Evolutionary conservation across 2,888 invertebrate species (phyloP).

Genomic region (Temnothorax rugatulus): DNA sequence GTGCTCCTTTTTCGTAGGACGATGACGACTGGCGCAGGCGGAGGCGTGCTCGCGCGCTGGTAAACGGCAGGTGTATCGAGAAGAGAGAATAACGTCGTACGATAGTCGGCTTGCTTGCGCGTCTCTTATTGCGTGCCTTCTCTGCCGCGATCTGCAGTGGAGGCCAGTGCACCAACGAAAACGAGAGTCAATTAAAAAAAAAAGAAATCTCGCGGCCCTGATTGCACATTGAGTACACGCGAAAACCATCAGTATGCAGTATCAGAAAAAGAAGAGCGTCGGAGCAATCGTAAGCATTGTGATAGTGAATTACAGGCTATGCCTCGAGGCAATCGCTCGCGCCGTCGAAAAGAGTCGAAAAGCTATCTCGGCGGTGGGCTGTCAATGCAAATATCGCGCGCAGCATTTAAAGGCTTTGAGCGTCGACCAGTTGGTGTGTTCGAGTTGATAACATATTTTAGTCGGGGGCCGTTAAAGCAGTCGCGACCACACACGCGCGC

Average conservation of each 20-base stretch:
- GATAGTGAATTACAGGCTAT: slow-evolving; percentile 24
- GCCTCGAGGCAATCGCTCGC: slow-evolving; percentile 37
- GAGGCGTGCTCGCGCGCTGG: slow-evolving; percentile 55
- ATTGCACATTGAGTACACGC: slow-evolving; percentile 4
- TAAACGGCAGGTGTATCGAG: slow-evolving; percentile 74
- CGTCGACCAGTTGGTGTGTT: slow-evolving; percentile 60
- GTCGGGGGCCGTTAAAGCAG: slow-evolving; percentile 66
- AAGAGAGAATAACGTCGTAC: slow-evolving; percentile 61
- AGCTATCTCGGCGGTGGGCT: slow-evolving; percentile 39
- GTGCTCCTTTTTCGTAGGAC: slow-evolving; percentile 52
- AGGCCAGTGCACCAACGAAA: slow-evolving; percentile 18
- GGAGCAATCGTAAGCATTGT: slow-evolving; percentile 2
- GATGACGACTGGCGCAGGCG: slow-evolving; percentile 61
- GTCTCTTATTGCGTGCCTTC: slow-evolving; percentile 60
- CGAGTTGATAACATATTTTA: slow-evolving; percentile 77
- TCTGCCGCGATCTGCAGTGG: neutral
- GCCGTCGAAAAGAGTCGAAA: slow-evolving; percentile 40
- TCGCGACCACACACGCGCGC: slow-evolving; percentile 72
- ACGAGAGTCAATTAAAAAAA: slow-evolving; percentile 16
- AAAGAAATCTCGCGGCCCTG: slow-evolving; percentile 16
- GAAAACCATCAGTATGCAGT: slow-evolving; percentile 8
- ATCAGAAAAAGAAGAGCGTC: slow-evolving; percentile 12
- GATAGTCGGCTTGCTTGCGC: slow-evolving; percentile 59
- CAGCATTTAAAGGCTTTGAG: slow-evolving; percentile 56
- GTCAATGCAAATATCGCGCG: slow-evolving; percentile 62